phyloP scores from a whole-genome alignment of 2,113 vertebrate genomes.

The Diadophis punctatus region DNA sequence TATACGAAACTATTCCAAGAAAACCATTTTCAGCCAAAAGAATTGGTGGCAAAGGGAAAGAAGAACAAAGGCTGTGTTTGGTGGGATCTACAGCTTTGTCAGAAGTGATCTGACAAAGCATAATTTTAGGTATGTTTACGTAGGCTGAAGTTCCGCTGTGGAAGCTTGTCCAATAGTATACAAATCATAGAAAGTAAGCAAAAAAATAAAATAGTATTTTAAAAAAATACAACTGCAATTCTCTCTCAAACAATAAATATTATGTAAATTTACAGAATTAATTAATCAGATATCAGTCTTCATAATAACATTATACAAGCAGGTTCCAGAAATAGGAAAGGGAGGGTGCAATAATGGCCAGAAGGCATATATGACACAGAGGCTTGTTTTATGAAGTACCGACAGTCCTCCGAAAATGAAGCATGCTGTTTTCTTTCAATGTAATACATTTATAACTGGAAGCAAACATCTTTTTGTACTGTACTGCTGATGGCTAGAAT shows the following conservation, averaged over 20 bases:
- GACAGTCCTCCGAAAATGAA: background rate
- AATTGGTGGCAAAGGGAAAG: background rate
- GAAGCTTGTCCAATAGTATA: background rate
- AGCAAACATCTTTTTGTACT: background rate
- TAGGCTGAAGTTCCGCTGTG: background rate
- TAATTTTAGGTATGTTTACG: background rate
- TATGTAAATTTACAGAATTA: background rate
- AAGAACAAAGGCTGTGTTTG: background rate
- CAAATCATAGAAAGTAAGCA: constrained; percentile 4
- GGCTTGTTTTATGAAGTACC: background rate
- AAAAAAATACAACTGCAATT: background rate
- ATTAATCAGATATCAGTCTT: background rate
- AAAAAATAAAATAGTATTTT: background rate
- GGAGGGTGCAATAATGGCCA: background rate
- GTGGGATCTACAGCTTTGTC: constrained; percentile 18
- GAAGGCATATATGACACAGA: background rate
- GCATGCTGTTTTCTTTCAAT: background rate
- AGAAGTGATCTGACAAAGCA: constrained; percentile 30
- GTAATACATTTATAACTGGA: background rate
- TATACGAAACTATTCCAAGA: background rate
- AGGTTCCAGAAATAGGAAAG: background rate
- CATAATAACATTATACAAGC: background rate
- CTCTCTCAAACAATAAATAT: constrained; percentile 6
- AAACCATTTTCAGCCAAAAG: background rate
- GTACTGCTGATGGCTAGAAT: constrained; percentile 6